Base-by-base conservation (phyloP, 1,140 invertebrate genomes). In the Drosophila cardini region DNA sequence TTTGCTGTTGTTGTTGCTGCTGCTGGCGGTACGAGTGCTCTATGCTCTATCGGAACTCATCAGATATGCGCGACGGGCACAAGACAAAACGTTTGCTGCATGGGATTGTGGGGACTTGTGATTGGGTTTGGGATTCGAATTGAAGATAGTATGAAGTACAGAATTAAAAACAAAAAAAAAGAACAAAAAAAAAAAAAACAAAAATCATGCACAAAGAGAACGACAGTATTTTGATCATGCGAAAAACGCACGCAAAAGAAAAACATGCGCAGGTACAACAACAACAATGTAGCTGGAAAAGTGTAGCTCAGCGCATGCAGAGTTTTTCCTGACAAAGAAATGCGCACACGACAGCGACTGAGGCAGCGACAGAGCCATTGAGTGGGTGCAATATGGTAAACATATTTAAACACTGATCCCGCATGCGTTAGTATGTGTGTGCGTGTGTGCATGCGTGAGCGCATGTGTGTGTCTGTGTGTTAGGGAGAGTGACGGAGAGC, bases 231-330 rank as follows among this genome's bases (percentile, higher is more conserved):
- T 87, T 87, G 83, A 87, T 87, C 80, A 87, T 87, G 83, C 83
- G 84, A 87, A 87, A 87, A 84, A 72, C 83, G 84, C 83, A 87
- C 84, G 84, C 84, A 89, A 70, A 89, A 62, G 84, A 80, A 87
- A 82, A 87, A 80, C 83, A 87, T 86, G 84, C 76, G 75, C 83
- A 87, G 84, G 83, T 89, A 87, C 76, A 71, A 72, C 65, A 70
- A 40, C 57, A 67, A 67, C 52, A 67, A 67, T 46, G 45, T 64
- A 68, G 74, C 30, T 43, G 78, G 79, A 83, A 87, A 87, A 86
- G 64, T 71, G 72, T 55, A 76, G 82, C 80, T 62, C 84, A 58
- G 48, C 58, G 52, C 48, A 53, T 42, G 62, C 21, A 50, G 57
- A 78, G 71, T 78, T 81, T 81, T 81, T 67, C 76, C 72, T 45